Evolutionary conservation across 2,888 invertebrate genomes (phyloP).

Genomic region (Lathronympha strigana): DNA sequence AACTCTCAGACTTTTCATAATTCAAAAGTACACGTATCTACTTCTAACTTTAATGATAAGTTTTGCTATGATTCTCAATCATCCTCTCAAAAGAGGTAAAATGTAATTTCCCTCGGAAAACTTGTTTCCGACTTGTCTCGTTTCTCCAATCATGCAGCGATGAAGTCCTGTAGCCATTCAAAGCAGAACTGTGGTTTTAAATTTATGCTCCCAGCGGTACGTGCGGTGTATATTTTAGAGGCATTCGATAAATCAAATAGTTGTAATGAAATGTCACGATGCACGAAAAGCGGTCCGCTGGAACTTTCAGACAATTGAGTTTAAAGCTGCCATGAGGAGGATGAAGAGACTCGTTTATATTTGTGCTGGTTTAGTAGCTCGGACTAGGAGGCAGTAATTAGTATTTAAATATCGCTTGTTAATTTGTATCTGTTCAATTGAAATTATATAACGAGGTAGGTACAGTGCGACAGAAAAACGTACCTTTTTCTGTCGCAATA

Average conservation of each 20-base stretch:
- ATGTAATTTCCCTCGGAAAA: not conserved
- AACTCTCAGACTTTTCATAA: too few relatives aligned
- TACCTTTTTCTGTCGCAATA: too few relatives aligned
- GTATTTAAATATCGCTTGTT: too few relatives aligned
- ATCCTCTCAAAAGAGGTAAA: not conserved
- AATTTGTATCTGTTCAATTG: too few relatives aligned
- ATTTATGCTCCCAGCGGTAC: slow-evolving; percentile 47
- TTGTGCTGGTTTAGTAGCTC: too few relatives aligned
- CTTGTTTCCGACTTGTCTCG: not conserved
- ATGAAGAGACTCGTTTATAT: not conserved
- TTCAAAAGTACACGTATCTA: too few relatives aligned
- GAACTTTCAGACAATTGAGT: slow-evolving; percentile 46
- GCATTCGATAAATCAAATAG: slow-evolving; percentile 74
- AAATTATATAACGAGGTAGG: too few relatives aligned
- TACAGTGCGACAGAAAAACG: too few relatives aligned
- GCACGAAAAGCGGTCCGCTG: slow-evolving; percentile 31
- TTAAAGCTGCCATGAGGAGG: slow-evolving; percentile 39
- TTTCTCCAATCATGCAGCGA: slow-evolving; percentile 19
- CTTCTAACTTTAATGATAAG: too few relatives aligned
- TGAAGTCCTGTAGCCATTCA: slow-evolving; percentile 34
- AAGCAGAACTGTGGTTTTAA: slow-evolving; percentile 35
- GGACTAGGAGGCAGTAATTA: too few relatives aligned
- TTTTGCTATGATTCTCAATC: too few relatives aligned
- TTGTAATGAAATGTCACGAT: slow-evolving; percentile 75
- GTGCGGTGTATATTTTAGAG: slow-evolving; percentile 63